Conservation (phyloP, 2,113 vertebrate species). For the Prolemur simus region DNA sequence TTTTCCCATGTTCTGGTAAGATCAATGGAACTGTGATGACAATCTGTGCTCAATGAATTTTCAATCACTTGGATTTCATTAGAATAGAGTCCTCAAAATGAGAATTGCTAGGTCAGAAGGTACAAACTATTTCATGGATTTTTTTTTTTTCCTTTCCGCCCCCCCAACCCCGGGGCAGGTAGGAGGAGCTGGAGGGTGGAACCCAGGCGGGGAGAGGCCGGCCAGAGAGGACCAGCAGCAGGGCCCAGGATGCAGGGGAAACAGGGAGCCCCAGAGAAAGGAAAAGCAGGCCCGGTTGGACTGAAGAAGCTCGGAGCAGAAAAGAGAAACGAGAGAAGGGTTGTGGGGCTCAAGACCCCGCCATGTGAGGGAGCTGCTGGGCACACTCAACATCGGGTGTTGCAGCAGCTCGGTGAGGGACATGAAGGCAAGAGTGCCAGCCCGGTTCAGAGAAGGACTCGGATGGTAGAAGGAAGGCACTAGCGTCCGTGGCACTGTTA, state of each 20-base stretch:
- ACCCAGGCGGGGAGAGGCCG: fast-evolving
- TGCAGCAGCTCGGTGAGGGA: slow-evolving; percentile 74
- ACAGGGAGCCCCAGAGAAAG: neutral
- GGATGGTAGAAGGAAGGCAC: neutral
- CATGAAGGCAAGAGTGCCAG: neutral
- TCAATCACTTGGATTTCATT: neutral
- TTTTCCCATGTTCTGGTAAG: neutral
- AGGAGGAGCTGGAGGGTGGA: neutral
- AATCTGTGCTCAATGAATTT: neutral
- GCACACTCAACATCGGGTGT: slow-evolving; percentile 75
- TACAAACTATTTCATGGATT: neutral
- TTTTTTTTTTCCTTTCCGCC: too few relatives aligned
- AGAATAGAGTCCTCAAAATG: neutral
- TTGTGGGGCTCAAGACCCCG: neutral
- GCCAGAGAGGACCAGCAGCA: neutral
- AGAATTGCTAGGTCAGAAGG: neutral
- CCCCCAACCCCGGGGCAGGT: neutral
- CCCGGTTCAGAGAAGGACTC: neutral
- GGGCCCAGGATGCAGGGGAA: neutral
- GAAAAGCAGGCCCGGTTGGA: too few relatives aligned
- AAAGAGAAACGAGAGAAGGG: neutral
- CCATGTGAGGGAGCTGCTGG: fast-evolving
- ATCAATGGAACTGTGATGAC: neutral
- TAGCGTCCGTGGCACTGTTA: fast-evolving
- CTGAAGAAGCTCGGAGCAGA: neutral